Evolutionary conservation across 2,113 vertebrate species (phyloP).

Genomic region (Carassius gibelio): DNA sequence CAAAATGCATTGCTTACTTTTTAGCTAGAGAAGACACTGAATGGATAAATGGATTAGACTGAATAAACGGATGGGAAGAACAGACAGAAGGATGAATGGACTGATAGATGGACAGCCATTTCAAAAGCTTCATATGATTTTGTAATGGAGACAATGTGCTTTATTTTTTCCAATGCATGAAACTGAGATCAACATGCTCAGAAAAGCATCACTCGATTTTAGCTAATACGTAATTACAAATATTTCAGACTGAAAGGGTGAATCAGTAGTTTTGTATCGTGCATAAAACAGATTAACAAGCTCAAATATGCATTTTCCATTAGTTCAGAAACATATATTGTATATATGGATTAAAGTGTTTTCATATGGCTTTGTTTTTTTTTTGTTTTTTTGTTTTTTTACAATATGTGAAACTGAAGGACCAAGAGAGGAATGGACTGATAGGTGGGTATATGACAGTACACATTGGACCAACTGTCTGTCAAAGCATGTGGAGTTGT

Average conservation of each 20-base stretch:
- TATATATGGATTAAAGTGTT: background rate
- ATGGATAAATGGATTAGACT: background rate
- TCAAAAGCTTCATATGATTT: background rate
- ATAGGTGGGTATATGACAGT: conserved; percentile 25
- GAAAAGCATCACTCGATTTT: background rate
- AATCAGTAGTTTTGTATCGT: background rate
- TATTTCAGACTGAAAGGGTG: background rate
- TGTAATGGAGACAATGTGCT: background rate
- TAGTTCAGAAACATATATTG: background rate
- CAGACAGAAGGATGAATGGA: background rate
- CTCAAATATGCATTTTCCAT: background rate
- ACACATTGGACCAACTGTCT: conserved; percentile 35
- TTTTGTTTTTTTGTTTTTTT: background rate
- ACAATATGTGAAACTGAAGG: conserved; percentile 14
- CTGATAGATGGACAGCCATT: background rate
- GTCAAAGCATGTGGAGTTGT: background rate
- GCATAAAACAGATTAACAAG: background rate
- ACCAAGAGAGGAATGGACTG: background rate
- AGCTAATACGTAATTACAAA: no score
- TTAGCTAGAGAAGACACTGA: background rate
- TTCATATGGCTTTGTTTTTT: no score
- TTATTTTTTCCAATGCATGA: background rate
- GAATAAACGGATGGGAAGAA: background rate
- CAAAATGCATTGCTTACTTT: background rate
- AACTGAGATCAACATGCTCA: background rate